phyloP scores from a whole-genome alignment of 2,888 invertebrate genomes.

The Troides aeacus region DNA sequence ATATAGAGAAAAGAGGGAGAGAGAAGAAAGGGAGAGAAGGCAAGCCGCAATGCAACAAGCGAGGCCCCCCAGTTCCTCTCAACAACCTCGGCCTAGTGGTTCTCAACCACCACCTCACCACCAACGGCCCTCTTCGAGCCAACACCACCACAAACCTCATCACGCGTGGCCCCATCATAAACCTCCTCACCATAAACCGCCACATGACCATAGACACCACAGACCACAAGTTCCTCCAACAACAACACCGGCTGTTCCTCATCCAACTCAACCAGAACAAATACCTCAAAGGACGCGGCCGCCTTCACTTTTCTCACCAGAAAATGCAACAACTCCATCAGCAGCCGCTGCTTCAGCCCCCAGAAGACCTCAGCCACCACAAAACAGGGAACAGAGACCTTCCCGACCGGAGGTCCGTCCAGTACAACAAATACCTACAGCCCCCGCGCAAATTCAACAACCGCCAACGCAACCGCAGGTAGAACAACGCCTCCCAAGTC shows the following conservation, averaged over 20 bases:
- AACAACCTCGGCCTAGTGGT: conserved; percentile 35
- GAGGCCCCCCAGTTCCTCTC: conserved; percentile 32
- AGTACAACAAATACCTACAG: conserved; percentile 39
- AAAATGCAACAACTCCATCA: conserved; percentile 76
- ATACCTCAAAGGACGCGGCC: conserved; percentile 66
- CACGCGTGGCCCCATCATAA: conserved; percentile 63
- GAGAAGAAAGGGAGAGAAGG: conserved; percentile 77
- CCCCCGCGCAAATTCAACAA: conserved; percentile 55
- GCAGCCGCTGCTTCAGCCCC: conserved; percentile 63
- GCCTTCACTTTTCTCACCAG: conserved; percentile 84
- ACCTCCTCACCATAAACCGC: conserved; percentile 60
- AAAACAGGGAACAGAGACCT: conserved; percentile 38
- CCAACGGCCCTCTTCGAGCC: conserved; percentile 56
- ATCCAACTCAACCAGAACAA: conserved; percentile 35
- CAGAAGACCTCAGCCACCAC: conserved; percentile 52
- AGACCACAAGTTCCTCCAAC: conserved; percentile 39
- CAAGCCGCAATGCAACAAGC: conserved; percentile 49
- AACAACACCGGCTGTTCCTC: conserved; percentile 40
- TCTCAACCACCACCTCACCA: conserved; percentile 52
- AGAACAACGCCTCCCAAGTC: conserved; percentile 52
- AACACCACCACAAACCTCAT: conserved; percentile 63
- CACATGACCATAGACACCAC: conserved; percentile 46
- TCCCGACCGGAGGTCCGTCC: conserved; percentile 42
- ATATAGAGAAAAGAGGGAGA: conserved; percentile 83
- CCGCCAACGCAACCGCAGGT: conserved; percentile 47